Base-by-base conservation (phyloP, 2,797 vertebrate species). In the Ara ararauna region DNA sequence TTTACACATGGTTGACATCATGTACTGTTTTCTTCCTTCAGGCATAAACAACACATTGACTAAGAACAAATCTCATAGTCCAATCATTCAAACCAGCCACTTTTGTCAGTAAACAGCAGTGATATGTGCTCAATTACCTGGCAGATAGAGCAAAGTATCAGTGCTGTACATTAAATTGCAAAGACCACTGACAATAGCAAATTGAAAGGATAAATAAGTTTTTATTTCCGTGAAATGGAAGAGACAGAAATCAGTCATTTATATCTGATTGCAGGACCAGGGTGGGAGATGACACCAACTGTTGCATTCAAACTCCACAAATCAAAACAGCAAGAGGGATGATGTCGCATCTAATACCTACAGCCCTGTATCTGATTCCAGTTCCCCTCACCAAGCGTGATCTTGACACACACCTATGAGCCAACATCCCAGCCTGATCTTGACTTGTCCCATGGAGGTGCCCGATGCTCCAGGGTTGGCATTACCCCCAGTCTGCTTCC, bases 311-410 rank as follows among this genome's bases (percentile, higher is more conserved):
- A 44, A 58, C 32, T 44, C 27, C 29, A 11, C 1, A 11, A 42
- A 32, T 24, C 32, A 47, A 47, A 85, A 2, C 6, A 34, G 16
- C 11, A 51, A 29, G 30, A 19, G 50, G 38, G 11, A 7, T 60
- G 7, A 58, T 24, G 2, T 30, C 29, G 14, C 24, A 27, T 29
- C 6, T 11, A 27, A 17, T 10, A 3, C 12, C 27, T 19, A 32
- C 2, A 4, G 54, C n/a, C 1, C 0, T 60, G 1, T 5, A 7
- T 24, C 58, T 44, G 16, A 79, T n/a, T 56, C 61, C 19, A 50
- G 8, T 42, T 65, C 3, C 3, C 11, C n/a, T 45, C 13, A 14
- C 16, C 13, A 42, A 27, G 36, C 2, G 5, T 42, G 13, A 64
- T 42, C 26, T 15, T 42, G 34, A 45, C 17, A 48, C 9, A 8